These are phyloP conservation scores for Drosophila ogumai DNA, from an alignment of 1,140 invertebrate species.

Conservation along the genomic window DNA sequence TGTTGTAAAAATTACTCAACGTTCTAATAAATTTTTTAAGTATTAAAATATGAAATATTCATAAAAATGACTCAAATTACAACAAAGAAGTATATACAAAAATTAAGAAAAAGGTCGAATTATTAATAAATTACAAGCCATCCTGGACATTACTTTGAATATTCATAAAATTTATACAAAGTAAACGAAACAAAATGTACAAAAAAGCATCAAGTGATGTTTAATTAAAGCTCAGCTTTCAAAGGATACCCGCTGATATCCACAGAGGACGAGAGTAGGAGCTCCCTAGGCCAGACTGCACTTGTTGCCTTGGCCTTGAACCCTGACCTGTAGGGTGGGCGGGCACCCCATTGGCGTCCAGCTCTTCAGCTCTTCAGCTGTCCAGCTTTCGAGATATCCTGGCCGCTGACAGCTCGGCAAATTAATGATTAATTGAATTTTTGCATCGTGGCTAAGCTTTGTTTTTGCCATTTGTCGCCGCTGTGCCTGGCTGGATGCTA, in stretches of 20 bases:
- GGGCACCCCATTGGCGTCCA: neutral
- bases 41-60: neutral
- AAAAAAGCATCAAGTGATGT: neutral
- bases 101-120: too few relatives aligned
- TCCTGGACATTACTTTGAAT: too few relatives aligned
- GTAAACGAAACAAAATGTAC: too few relatives aligned
- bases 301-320: constrained; percentile 36
- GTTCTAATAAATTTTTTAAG: too few relatives aligned
- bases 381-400: constrained; percentile 12
- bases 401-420: constrained; percentile 51
- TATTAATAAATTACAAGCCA: too few relatives aligned
- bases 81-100: neutral
- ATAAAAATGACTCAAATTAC: neutral
- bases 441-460: neutral
- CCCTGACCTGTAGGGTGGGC: neutral
- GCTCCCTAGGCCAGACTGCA: neutral
- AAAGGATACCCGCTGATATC: neutral
- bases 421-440: constrained; percentile 76
- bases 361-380: neutral
- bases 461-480: constrained; percentile 8
- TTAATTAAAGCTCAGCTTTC: neutral
- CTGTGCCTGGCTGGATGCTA: neutral
- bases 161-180: too few relatives aligned
- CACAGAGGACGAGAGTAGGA: neutral
- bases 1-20: too few relatives aligned